Evolutionary conservation across 2,797 vertebrate species (phyloP).

Genomic region (Xyrichtys novacula): DNA sequence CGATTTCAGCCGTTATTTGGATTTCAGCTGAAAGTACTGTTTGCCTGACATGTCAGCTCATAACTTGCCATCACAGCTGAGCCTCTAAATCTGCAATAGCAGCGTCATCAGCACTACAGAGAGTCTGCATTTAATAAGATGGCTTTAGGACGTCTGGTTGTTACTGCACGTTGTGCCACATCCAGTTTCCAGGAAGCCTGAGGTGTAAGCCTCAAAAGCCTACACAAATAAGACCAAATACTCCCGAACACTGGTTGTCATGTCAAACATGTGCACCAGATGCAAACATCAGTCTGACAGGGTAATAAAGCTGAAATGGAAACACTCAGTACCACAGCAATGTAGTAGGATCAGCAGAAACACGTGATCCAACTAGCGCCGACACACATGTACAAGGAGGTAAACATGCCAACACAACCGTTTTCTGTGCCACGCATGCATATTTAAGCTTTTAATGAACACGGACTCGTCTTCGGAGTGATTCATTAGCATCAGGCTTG

Average conservation of each 20-base stretch:
- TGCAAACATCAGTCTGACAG: slow-evolving; percentile 43
- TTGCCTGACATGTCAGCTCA: slow-evolving; percentile 38
- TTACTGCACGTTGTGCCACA: slow-evolving; percentile 60
- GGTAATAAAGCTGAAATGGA: slow-evolving; percentile 57
- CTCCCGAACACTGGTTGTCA: slow-evolving; percentile 25
- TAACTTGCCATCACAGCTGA: slow-evolving; percentile 45
- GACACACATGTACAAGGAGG: slow-evolving; percentile 10
- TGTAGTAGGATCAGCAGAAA: slow-evolving; percentile 6
- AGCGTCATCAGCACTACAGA: slow-evolving; percentile 50
- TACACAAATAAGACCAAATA: slow-evolving; percentile 32
- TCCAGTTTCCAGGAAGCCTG: slow-evolving; percentile 51
- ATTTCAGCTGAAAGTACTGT: slow-evolving; percentile 21
- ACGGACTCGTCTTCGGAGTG: not conserved
- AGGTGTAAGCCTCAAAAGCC: slow-evolving; percentile 31
- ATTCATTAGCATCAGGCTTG: not conserved
- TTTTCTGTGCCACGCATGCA: not conserved
- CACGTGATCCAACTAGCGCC: slow-evolving; percentile 12
- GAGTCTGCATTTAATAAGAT: slow-evolving; percentile 63
- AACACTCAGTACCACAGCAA: slow-evolving; percentile 48
- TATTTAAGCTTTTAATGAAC: not conserved
- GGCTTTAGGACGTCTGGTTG: slow-evolving; percentile 61
- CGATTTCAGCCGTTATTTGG: slow-evolving; percentile 22
- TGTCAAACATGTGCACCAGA: slow-evolving; percentile 57
- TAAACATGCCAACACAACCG: slow-evolving; percentile 17
- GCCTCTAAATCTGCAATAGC: slow-evolving; percentile 46